Base-by-base conservation (phyloP, 2,113 vertebrate genomes). In the Pseudopipra pipra region DNA sequence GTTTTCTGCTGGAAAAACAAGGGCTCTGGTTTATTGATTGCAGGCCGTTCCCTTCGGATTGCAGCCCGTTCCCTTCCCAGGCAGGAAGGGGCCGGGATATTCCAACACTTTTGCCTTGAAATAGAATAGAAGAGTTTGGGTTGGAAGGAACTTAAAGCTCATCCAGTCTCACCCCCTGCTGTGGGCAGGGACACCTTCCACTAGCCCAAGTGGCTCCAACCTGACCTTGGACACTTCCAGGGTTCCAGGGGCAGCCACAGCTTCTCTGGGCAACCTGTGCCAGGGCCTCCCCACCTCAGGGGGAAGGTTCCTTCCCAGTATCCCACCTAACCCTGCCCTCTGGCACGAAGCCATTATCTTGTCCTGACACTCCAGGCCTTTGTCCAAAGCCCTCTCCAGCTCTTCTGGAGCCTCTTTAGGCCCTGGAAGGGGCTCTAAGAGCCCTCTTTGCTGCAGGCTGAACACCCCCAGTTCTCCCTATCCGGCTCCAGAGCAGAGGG, bases 181-280 rank as follows among this genome's bases (percentile, higher is more conserved):
- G 5, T 2, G 9, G 39, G 31, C 51, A 73, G 27, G 44, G 37
- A 44, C 59, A 46, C 8, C 28, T 89, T 0, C n/a, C 39, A n/a
- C 20, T 4, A 0, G 4, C 24, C 14, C 79, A 43, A 6, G 47
- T 0, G 5, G 4, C 30, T 83, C 87, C 47, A 61, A 0, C 62
- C 46, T 55, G 54, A 7, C 9, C 39, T 35, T 5, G 71, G 17
- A 0, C 39, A 25, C 13, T 54, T 0, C 28, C 70, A 75, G 62
- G 54, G 70, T 54, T 54, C 47, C 47, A 49, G 61, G 46, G 19
- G 46, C 52, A 89, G 22, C 43, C 76, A 10, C 51, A 66, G 68
- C 43, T 73, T 0, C 58, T 65, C 58, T 49, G 58, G 49, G n/a
- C 12, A 55, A 6, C 31, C 63, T 37, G 55, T 62, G 41, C 66